phyloP scores from a whole-genome alignment of 2,888 invertebrate genomes.

The Phytoseiulus persimilis region DNA sequence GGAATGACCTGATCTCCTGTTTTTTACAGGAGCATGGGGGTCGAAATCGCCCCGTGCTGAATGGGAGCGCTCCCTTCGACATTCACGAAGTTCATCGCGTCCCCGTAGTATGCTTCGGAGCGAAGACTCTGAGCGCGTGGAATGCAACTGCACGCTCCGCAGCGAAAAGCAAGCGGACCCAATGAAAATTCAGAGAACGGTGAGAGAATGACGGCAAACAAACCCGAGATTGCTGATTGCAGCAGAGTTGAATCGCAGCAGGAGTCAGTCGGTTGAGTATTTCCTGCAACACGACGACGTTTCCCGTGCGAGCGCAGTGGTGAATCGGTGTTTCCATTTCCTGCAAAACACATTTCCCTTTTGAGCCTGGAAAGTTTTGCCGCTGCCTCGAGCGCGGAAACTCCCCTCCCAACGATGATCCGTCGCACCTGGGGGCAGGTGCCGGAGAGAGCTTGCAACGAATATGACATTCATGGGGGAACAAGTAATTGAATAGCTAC shows the following conservation, averaged over 20 bases:
- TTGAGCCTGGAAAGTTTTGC: neutral
- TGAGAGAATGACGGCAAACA: neutral
- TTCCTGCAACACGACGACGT: conserved; percentile 85
- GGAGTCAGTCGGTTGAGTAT: conserved; percentile 84
- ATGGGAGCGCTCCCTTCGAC: too few relatives aligned
- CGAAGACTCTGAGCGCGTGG: neutral
- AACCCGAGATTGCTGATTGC: conserved; percentile 84
- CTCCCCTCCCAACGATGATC: neutral
- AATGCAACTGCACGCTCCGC: neutral
- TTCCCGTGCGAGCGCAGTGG: conserved; percentile 86
- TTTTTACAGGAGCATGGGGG: too few relatives aligned
- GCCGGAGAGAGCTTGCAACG: neutral
- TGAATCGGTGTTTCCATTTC: conserved; percentile 90
- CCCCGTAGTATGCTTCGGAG: too few relatives aligned
- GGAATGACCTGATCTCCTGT: neutral
- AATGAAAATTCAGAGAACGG: too few relatives aligned
- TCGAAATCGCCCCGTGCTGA: too few relatives aligned
- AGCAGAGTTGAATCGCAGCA: conserved; percentile 79
- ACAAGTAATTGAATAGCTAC: conserved; percentile 11
- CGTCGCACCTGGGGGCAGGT: neutral
- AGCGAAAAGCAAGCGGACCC: neutral
- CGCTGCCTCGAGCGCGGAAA: neutral
- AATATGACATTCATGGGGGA: conserved; percentile 34
- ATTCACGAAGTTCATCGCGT: too few relatives aligned
- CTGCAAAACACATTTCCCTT: conserved; percentile 48